These are phyloP conservation scores for Anthophora plumipes DNA, from an alignment of 2,888 invertebrate species.

Conservation along the genomic window DNA sequence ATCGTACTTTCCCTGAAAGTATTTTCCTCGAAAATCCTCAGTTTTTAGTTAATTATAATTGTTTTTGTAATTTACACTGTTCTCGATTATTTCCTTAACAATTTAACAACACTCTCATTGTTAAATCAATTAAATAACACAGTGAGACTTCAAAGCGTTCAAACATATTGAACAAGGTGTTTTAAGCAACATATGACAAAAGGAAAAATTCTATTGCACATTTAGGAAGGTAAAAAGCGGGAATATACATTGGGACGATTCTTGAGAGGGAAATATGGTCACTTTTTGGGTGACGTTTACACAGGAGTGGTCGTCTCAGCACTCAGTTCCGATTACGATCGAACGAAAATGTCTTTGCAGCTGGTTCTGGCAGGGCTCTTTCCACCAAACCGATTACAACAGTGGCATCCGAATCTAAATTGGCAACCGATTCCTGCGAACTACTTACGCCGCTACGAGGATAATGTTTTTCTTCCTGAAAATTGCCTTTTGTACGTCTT, in stretches of 20 bases:
- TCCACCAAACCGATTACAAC: conserved; percentile 86
- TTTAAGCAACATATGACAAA: not conserved
- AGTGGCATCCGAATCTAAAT: conserved; percentile 86
- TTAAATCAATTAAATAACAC: no score
- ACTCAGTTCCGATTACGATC: conserved; percentile 89
- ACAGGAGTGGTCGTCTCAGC: conserved; percentile 80
- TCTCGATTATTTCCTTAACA: no score
- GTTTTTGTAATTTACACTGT: no score
- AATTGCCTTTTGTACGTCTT: conserved; percentile 71
- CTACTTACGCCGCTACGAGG: conserved; percentile 57
- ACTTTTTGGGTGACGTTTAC: conserved; percentile 85
- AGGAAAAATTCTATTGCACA: conserved; percentile 15
- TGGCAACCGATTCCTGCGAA: conserved; percentile 90
- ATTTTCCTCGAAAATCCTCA: no score
- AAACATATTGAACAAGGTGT: not conserved
- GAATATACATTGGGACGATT: conserved; percentile 85
- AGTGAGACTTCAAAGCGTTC: no score
- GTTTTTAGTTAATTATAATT: no score
- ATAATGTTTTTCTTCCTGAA: conserved; percentile 69
- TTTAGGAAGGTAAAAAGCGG: conserved; percentile 86
- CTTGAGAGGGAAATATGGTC: conserved; percentile 85
- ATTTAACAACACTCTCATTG: no score
- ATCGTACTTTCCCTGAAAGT: no score
- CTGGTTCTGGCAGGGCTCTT: conserved; percentile 89
- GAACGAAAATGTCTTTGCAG: conserved; percentile 91